Base-by-base conservation (phyloP, 2,797 vertebrate species). In the Syngnathus acus region DNA sequence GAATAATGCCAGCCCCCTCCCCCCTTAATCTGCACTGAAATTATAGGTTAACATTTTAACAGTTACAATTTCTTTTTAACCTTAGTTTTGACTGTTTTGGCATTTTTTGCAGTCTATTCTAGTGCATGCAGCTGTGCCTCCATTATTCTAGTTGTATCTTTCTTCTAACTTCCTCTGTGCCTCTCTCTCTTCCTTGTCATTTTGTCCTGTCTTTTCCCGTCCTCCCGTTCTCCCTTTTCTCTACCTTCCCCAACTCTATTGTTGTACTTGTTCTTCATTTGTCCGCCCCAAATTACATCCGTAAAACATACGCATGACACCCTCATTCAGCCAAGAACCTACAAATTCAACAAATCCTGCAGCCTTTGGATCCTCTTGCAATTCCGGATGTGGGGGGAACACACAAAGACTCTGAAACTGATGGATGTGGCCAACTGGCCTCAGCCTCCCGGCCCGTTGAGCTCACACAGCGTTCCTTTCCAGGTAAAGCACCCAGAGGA, bases 401-500 rank as follows among this genome's bases (percentile, higher is more conserved):
- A 61, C 92, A 89, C 74, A 86, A 86, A 77, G 92, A 85, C 71
- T 92, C 92, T 70, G 92, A 89, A 85, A 89, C 90, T 82, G 89
- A 90, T 77, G 68, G 79, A 75, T 92, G 94, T 71, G 91, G 89
- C 83, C 90, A 55, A 65, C 69, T 74, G 76, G 86, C 79, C 72
- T 89, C 88, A 16, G 66, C 87, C 80, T 90, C 91, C 65, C 83
- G 89, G 76, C 91, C 90, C 79, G 90, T 92, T 77, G 85, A 83
- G 82, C 75, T 79, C 86, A 82, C 80, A 39, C 89, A 79, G 84
- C 91, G 92, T 88, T 92, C 92, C 89, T 90, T 89, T 78, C 88
- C 95, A 99, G 97, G 97, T 99, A 98, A 98, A 80, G 78, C 76
- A 21, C 72, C 68, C 73, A 55, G 72, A 76, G 78, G 80, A 77